Conservation (phyloP, 92 coral and sea anemone species). For the Actinernus sp. region DNA sequence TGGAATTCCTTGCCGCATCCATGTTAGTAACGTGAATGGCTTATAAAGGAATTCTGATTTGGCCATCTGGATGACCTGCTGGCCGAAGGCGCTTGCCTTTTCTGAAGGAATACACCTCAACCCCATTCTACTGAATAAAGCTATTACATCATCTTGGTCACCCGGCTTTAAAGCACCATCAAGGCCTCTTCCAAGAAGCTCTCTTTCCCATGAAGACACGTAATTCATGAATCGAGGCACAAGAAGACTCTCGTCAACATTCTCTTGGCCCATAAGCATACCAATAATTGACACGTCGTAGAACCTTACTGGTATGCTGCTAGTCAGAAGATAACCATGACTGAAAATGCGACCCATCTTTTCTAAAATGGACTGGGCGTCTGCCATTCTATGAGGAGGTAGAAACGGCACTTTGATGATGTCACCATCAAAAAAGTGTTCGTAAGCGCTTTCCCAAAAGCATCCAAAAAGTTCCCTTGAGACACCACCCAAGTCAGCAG, state of each 20-base stretch:
- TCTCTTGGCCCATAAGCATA: constrained; percentile 11
- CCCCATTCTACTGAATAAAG: too few relatives aligned
- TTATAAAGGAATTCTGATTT: too few relatives aligned
- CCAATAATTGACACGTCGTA: constrained; percentile 6
- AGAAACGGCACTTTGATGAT: constrained; percentile 29
- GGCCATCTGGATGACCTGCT: too few relatives aligned
- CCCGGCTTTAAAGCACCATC: too few relatives aligned
- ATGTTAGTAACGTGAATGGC: too few relatives aligned
- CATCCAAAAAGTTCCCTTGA: constrained; percentile 17
- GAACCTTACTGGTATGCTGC: constrained; percentile 13
- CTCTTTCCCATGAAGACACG: constrained; percentile 28
- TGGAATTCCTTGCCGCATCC: too few relatives aligned
- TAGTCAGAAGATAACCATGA: constrained; percentile 14
- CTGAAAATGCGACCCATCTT: constrained; percentile 10
- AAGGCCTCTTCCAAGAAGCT: constrained; percentile 6
- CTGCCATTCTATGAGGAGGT: constrained; percentile 33
- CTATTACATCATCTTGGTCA: too few relatives aligned
- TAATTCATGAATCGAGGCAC: constrained; percentile 6
- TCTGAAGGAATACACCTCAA: too few relatives aligned
- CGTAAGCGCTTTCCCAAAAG: constrained; percentile 31
- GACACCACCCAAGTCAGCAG: constrained; percentile 17
- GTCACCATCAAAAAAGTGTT: constrained; percentile 34
- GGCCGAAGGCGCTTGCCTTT: too few relatives aligned
- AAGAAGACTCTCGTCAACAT: constrained; percentile 4
- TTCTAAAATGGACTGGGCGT: constrained; percentile 5